phyloP scores from a whole-genome alignment of 2,888 invertebrate species.

The Phortica okadai region DNA sequence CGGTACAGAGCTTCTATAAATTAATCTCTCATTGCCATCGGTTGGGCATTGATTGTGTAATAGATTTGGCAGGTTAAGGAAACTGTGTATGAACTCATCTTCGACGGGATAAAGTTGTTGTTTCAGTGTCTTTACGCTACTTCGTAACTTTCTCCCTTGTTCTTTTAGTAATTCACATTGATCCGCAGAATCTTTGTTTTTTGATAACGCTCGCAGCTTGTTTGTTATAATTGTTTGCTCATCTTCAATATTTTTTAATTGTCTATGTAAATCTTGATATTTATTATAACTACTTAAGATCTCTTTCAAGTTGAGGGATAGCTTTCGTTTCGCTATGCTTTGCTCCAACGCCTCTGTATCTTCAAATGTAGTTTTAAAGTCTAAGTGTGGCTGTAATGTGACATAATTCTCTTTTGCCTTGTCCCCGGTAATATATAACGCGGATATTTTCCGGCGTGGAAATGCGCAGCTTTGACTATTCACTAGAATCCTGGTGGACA shows the following conservation, averaged over 20 bases:
- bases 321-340: slow-evolving; percentile 79
- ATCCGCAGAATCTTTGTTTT: slow-evolving; percentile 49
- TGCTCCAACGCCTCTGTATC: slow-evolving; percentile 78
- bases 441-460: slow-evolving; percentile 63
- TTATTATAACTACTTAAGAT: slow-evolving; percentile 81
- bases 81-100: slow-evolving; percentile 81
- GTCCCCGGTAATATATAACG: slow-evolving; percentile 80
- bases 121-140: slow-evolving; percentile 82
- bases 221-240: slow-evolving; percentile 78
- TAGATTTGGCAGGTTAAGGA: slow-evolving; percentile 83
- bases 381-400: slow-evolving; percentile 82
- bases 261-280: slow-evolving; percentile 79
- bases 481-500: not conserved
- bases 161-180: slow-evolving; percentile 78
- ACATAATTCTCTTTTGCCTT: slow-evolving; percentile 84
- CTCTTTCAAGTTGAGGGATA: slow-evolving; percentile 78
- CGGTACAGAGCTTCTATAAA: slow-evolving; percentile 61
- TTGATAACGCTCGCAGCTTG: slow-evolving; percentile 77
- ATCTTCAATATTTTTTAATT: slow-evolving; percentile 78
- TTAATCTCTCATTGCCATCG: slow-evolving; percentile 56
- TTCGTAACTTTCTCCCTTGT: slow-evolving; percentile 79
- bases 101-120: slow-evolving; percentile 84
- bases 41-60: slow-evolving; percentile 82
- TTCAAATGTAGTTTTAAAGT: slow-evolving; percentile 80
- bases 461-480: not conserved